Conservation (phyloP, 53 echinoderm and acorn worm genomes). For the Arbacia lixula region DNA sequence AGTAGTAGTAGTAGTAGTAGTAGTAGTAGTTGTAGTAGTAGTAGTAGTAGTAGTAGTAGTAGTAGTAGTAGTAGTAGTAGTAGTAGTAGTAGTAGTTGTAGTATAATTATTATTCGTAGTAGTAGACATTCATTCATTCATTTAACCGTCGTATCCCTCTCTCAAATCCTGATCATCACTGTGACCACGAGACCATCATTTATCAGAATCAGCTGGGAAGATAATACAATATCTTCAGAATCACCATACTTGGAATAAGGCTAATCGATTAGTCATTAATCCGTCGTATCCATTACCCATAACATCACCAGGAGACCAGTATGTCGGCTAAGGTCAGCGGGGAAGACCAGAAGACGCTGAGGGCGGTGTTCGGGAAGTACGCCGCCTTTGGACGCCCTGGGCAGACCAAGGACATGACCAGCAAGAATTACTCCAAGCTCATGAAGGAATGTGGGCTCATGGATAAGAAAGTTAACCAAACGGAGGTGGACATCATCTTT, state of each 20-base stretch:
- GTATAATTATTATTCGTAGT: no score
- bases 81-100: conserved; percentile 35
- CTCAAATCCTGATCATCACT: no score
- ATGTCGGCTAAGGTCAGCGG: conserved; percentile 29
- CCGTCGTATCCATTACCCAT: no score
- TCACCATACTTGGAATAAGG: no score
- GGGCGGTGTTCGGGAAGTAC: conserved; percentile 73
- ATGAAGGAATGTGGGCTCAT: conserved; percentile 79
- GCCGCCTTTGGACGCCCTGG: conserved; percentile 80
- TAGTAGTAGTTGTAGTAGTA: conserved; percentile 23
- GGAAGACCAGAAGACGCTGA: conserved; percentile 19
- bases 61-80: conserved; percentile 41
- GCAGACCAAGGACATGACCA: conserved; percentile 77
- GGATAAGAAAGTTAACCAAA: conserved; percentile 79
- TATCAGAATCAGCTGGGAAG: no score
- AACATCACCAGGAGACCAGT: no score
- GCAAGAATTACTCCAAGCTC: conserved; percentile 88
- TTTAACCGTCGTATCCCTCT: no score
- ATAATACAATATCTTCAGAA: no score
- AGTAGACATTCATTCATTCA: no score
- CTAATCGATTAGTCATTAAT: no score
- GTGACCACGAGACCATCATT: no score
- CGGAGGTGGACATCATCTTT: conserved; percentile 93
- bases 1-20: conserved; percentile 1
- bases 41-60: conserved; percentile 36